A percentile compares a stretch with the other conserved stretches of the same genome.
Conservation (phyloP, 2,888 invertebrate species). For the Apodemia mormo region DNA sequence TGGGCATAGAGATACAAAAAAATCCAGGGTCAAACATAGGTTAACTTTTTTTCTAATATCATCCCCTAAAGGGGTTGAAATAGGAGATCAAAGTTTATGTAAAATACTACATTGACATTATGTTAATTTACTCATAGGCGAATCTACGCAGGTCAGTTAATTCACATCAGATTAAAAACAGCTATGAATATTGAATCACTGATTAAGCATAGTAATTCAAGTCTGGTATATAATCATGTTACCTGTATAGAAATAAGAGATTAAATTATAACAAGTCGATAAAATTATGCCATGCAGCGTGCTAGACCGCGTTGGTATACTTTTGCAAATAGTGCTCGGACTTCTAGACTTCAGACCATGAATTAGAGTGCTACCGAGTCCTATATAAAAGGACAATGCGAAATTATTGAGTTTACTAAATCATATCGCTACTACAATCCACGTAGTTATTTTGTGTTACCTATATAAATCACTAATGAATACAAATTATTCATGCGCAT, state of each 20-base stretch:
- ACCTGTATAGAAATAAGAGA: neutral
- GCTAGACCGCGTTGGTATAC: neutral
- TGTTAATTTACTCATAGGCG: no score
- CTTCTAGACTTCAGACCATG: slow-evolving; percentile 11
- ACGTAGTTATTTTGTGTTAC: slow-evolving; percentile 56
- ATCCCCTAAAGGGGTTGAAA: no score
- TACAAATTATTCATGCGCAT: slow-evolving; percentile 80
- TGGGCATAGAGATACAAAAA: no score
- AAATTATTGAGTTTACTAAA: slow-evolving; percentile 41
- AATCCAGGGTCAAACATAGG: no score
- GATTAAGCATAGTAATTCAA: no score
- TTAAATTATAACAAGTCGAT: neutral
- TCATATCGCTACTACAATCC: slow-evolving; percentile 62
- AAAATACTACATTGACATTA: no score
- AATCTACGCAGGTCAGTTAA: no score
- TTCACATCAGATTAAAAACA: no score
- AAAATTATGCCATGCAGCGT: neutral
- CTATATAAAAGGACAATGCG: slow-evolving; percentile 26
- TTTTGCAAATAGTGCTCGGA: neutral
- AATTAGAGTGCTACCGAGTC: slow-evolving; percentile 10
- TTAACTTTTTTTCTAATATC: no score
- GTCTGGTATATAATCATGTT: no score
- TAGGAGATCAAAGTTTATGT: no score
- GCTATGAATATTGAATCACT: no score
- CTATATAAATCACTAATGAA: slow-evolving; percentile 70